phyloP scores from a whole-genome alignment of 2,888 invertebrate genomes.

The Adelphocoris suturalis region DNA sequence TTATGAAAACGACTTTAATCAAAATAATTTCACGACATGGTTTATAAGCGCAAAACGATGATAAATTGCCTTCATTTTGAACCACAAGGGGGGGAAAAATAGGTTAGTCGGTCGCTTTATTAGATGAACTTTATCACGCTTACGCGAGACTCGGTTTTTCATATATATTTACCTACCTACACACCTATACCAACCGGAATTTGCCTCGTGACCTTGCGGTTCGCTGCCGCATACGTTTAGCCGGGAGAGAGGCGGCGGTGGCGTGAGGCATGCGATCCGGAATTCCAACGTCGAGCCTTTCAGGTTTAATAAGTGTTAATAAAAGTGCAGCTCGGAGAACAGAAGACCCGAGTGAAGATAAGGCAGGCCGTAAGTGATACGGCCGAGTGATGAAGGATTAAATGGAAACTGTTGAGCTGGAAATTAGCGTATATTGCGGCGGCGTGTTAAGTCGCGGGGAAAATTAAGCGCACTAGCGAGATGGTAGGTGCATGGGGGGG shows the following conservation, averaged over 20 bases:
- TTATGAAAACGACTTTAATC: background rate
- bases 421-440: conserved; percentile 28
- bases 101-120: conserved; percentile 28
- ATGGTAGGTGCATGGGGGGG: too few relatives aligned
- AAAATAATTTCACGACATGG: background rate
- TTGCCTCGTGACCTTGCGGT: conserved; percentile 18
- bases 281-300: background rate
- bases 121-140: conserved; percentile 28
- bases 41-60: conserved; percentile 3
- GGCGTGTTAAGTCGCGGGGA: background rate
- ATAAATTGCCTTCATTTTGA: conserved; percentile 11
- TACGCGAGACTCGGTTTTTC: background rate
- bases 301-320: conserved; percentile 23
- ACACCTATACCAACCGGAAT: background rate
- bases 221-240: background rate
- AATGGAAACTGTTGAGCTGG: background rate
- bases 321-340: background rate
- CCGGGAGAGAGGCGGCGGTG: background rate
- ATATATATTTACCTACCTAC: background rate
- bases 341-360: background rate
- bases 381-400: conserved; percentile 5
- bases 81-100: background rate
- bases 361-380: background rate
- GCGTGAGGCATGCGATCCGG: conserved; percentile 27
- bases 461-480: background rate